phyloP scores from a whole-genome alignment of 2,113 vertebrate species.

The Ondatra zibethicus region DNA sequence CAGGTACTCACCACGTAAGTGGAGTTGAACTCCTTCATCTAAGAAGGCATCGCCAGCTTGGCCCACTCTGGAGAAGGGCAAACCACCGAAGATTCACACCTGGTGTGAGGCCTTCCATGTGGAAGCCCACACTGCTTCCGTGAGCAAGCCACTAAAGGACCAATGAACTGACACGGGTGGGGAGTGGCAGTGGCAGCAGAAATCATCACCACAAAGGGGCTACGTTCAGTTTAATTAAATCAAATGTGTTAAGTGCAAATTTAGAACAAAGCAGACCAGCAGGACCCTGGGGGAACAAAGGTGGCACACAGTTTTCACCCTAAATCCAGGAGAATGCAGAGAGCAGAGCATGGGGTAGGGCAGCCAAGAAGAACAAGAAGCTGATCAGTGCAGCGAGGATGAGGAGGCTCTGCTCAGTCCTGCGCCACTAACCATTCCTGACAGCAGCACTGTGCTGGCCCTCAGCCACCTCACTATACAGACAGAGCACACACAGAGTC shows the following conservation, averaged over 20 bases:
- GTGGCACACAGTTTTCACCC: background rate
- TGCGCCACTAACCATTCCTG: background rate
- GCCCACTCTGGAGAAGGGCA: background rate
- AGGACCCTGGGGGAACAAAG: background rate
- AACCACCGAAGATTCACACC: background rate
- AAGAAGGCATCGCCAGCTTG: background rate
- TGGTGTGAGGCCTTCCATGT: background rate
- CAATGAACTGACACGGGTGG: background rate
- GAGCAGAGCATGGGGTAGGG: background rate
- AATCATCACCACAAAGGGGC: background rate
- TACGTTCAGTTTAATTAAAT: background rate
- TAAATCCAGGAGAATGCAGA: background rate
- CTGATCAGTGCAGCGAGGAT: no score
- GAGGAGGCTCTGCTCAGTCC: background rate
- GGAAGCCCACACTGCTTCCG: fast-evolving
- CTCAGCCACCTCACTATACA: background rate
- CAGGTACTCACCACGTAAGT: background rate
- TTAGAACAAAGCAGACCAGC: background rate
- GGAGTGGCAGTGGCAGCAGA: fast-evolving
- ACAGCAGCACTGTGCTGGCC: background rate
- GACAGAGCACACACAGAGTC: background rate
- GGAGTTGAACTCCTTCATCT: background rate
- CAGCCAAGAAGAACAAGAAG: background rate
- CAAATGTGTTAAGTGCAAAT: background rate
- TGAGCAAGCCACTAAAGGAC: background rate